Base-by-base conservation (phyloP, 1,140 invertebrate genomes). In the Listronotus bonariensis region DNA sequence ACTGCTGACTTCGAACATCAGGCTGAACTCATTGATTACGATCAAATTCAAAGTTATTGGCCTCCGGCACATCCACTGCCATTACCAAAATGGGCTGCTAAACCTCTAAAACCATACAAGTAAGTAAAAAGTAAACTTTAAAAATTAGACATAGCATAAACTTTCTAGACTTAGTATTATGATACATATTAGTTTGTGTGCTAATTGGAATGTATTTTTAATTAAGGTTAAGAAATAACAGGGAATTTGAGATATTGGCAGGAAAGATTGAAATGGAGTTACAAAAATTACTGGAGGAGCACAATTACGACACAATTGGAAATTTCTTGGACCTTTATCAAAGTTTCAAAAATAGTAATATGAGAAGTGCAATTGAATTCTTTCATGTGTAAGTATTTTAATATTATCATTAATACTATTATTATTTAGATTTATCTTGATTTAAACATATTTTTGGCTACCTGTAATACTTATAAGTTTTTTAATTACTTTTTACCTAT, bases 261-360 rank as follows among this genome's bases (percentile, higher is more conserved):
- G 84, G 87, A 31, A 83, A 84, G 64, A 86, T 93, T 76, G 91
- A 94, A 80, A 82, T 86, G 55, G 83, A 87, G 70, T 84, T 93
- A 62, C 89, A 91, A 75, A 86, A 86, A 53, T 83, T 95, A 72
- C 82, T 92, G 71, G 86, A 88, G 70, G 86, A 87, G 70, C 84
- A 93, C 81, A 90, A 87, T 78, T 96, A 96, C 78, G 91, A 95
- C 80, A 94, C 91, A 36, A 86, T 94, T 67, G 88, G 88, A 75
- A 92, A 93, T 75, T 93, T 94, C 78, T 78, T 93, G 67, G 87
- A 88, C 72, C 88, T 95, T 69, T 91, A 90, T 78, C 83, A 88
- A 67, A 85, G 85, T 58, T 94, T 85, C 76, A 84, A 86, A 72
- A 79, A 82, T 58, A 88, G 86, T 43, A 82, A 82, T 49, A 82